A percentile compares a stretch with the other conserved stretches of the same genome.
Evolutionary conservation across 2,113 vertebrate species (phyloP).

Genomic region (Syngnathus typhle): DNA sequence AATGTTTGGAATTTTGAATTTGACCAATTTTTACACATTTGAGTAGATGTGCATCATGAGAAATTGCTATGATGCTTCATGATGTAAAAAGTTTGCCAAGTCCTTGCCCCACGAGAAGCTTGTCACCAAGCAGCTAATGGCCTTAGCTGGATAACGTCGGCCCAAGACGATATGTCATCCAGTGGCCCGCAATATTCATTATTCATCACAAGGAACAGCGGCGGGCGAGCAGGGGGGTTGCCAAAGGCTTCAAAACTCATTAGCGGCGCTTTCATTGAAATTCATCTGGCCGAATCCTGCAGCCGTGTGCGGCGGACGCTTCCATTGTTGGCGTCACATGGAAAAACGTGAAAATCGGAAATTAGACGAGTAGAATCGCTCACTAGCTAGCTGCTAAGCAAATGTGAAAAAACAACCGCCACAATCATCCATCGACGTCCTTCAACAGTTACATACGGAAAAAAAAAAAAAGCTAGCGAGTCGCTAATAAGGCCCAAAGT

Average conservation of each 20-base stretch:
- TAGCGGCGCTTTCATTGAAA: constrained; percentile 62
- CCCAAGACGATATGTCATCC: constrained; percentile 17
- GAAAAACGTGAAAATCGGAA: constrained; percentile 49
- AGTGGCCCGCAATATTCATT: constrained; percentile 36
- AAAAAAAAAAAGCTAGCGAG: too few species aligned
- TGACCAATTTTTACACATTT: too few species aligned
- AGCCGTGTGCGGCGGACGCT: constrained; percentile 53
- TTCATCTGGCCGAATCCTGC: constrained; percentile 60
- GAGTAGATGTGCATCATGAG: not conserved
- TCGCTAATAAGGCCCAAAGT: too few species aligned
- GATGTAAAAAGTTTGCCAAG: not conserved
- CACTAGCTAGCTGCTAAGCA: too few species aligned
- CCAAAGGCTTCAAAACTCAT: constrained; percentile 37
- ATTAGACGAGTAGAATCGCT: too few species aligned
- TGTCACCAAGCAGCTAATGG: not conserved
- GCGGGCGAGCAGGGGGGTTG: constrained; percentile 11
- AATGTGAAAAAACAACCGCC: too few species aligned
- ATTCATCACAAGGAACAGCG: constrained; percentile 16
- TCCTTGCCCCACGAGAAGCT: not conserved
- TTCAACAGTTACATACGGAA: too few species aligned
- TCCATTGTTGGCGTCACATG: constrained; percentile 61
- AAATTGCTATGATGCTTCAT: not conserved
- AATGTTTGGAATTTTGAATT: not conserved
- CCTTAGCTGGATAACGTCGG: not conserved
- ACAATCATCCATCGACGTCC: too few species aligned